Conservation (phyloP, 1,140 invertebrate species). For the Belonocnema kinseyi region DNA sequence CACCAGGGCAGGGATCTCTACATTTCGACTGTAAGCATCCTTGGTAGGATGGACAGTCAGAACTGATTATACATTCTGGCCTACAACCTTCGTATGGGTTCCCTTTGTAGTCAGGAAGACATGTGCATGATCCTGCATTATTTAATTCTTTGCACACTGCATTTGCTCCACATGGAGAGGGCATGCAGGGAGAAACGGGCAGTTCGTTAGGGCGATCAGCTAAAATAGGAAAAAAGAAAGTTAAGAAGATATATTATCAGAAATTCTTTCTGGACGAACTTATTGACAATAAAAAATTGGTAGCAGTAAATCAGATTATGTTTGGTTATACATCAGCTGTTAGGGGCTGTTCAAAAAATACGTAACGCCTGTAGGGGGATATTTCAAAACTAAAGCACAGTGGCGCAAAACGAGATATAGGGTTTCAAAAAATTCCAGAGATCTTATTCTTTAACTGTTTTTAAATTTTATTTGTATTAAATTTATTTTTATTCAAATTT, state of each 20-base stretch:
- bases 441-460: too few relatives aligned
- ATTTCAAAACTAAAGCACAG: too few relatives aligned
- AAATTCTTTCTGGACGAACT: background rate
- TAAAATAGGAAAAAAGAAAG: constrained; percentile 47
- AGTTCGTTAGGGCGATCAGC: constrained; percentile 61
- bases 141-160: constrained; percentile 87
- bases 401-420: too few relatives aligned
- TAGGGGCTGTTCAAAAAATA: too few relatives aligned
- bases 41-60: constrained; percentile 75
- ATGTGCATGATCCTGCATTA: constrained; percentile 83
- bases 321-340: too few relatives aligned
- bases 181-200: constrained; percentile 80
- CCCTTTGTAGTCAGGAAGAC: constrained; percentile 81
- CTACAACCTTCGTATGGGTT: constrained; percentile 79
- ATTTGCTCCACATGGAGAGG: constrained; percentile 87
- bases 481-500: too few relatives aligned
- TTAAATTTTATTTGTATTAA: too few relatives aligned
- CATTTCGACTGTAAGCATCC: constrained; percentile 72
- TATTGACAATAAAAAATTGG: too few relatives aligned
- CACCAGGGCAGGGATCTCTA: constrained; percentile 76
- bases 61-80: constrained; percentile 81
- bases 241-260: constrained; percentile 12
- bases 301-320: too few relatives aligned
- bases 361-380: too few relatives aligned
- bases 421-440: too few relatives aligned